A percentile compares a stretch with the other conserved stretches of the same genome.
Evolutionary conservation across 2,797 vertebrate species (phyloP).

Genomic region (Hippopotamyrus pictus): DNA sequence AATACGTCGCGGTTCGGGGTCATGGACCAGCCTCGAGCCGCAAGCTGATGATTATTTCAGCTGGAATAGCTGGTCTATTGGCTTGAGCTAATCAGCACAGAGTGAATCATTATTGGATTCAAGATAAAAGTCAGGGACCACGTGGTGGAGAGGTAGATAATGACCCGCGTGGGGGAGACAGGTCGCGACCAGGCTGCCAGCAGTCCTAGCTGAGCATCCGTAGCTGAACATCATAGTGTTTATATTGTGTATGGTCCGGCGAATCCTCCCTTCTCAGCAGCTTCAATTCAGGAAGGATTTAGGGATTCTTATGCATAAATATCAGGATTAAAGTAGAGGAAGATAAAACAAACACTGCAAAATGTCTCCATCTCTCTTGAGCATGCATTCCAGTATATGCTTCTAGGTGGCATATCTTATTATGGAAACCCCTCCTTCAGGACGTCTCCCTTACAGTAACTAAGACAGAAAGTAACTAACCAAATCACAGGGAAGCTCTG

Average conservation of each 20-base stretch:
- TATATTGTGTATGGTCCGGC: neutral
- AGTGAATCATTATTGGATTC: slow-evolving; percentile 14
- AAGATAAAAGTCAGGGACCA: neutral
- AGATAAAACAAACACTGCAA: neutral
- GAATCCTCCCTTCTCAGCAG: neutral
- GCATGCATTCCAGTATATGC: neutral
- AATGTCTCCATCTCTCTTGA: neutral
- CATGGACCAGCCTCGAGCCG: neutral
- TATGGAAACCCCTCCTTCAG: neutral
- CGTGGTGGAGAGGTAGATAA: neutral
- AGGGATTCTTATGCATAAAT: neutral
- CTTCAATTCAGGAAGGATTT: neutral
- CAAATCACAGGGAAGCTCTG: neutral
- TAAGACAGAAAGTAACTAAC: neutral
- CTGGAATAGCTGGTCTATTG: neutral
- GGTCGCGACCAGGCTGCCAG: neutral
- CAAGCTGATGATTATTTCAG: neutral
- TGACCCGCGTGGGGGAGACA: neutral
- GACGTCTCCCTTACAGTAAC: neutral
- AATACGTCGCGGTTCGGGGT: neutral
- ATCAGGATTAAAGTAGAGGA: neutral
- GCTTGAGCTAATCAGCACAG: neutral
- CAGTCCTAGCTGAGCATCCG: neutral
- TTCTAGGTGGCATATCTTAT: neutral
- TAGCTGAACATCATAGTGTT: neutral